phyloP scores from a whole-genome alignment of 2,888 invertebrate species.

The Zaprionus lineosus region DNA sequence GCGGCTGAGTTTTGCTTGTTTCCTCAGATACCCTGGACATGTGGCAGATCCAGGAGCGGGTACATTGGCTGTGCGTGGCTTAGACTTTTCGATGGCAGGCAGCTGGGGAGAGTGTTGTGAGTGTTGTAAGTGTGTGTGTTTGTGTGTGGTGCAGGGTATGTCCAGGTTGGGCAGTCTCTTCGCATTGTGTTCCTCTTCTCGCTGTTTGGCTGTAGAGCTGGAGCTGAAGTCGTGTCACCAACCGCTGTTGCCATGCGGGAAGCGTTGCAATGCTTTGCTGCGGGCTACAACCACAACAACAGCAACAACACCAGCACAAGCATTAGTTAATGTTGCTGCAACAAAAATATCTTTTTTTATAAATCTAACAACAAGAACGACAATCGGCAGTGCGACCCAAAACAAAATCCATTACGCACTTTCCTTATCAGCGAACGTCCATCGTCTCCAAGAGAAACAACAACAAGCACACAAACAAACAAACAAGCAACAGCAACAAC shows the following conservation, averaged over 20 bases:
- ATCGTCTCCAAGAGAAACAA: constrained; percentile 49
- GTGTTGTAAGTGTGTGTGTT: too few species aligned
- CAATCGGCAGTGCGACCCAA: constrained; percentile 11
- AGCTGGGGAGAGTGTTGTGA: too few species aligned
- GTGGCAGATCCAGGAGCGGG: neutral
- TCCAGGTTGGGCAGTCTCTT: neutral
- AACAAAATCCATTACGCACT: constrained; percentile 67
- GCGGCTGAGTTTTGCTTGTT: constrained; percentile 45
- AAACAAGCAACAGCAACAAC: constrained; percentile 5
- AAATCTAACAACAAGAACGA: constrained; percentile 18
- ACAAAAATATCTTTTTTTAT: too few species aligned
- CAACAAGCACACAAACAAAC: constrained; percentile 17
- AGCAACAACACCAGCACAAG: constrained; percentile 28
- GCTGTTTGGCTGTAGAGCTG: constrained; percentile 23
- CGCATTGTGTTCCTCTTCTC: neutral
- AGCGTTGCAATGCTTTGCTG: constrained; percentile 57
- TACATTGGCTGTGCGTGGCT: too few species aligned
- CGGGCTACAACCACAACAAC: constrained; percentile 50
- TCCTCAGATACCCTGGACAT: constrained; percentile 1
- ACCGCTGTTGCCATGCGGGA: constrained; percentile 57
- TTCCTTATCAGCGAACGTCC: constrained; percentile 55
- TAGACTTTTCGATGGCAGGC: too few species aligned
- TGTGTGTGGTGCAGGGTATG: neutral
- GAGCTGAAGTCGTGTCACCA: constrained; percentile 36
- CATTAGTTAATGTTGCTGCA: constrained; percentile 29